Conservation (phyloP, 1,140 invertebrate species). For the Aphelenchoides avenae region DNA sequence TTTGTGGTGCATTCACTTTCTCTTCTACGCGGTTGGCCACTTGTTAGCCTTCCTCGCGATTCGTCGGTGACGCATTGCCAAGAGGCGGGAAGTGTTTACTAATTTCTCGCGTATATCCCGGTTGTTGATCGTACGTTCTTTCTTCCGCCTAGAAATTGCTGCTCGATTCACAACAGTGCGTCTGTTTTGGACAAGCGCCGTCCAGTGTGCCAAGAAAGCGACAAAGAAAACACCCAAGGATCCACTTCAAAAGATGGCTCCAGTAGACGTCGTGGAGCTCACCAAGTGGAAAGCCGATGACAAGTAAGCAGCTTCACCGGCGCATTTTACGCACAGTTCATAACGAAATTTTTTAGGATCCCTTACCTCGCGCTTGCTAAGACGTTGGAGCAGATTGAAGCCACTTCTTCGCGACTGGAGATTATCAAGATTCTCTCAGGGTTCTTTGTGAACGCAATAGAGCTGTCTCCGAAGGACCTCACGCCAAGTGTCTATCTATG, state of each 20-base stretch:
- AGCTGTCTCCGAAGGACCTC: constrained; percentile 78
- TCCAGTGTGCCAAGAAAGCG: neutral
- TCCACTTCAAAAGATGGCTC: too few species aligned
- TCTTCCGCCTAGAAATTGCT: neutral
- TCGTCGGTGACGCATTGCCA: too few species aligned
- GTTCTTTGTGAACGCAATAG: constrained; percentile 68
- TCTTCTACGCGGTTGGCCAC: too few species aligned
- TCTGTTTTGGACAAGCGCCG: neutral
- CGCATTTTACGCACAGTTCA: constrained; percentile 1
- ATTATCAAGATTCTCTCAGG: constrained; percentile 90
- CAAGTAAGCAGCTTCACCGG: constrained; percentile 18
- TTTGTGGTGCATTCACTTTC: too few species aligned
- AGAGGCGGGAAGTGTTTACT: neutral
- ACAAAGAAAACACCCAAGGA: too few species aligned
- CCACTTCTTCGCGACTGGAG: constrained; percentile 78
- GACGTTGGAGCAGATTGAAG: constrained; percentile 86
- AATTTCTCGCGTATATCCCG: neutral
- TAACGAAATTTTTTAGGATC: constrained; percentile 66
- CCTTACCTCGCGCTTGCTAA: constrained; percentile 85
- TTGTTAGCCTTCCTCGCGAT: too few species aligned
- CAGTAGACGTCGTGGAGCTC: neutral
- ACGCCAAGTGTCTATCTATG: constrained; percentile 85
- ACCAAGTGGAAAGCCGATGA: constrained; percentile 40
- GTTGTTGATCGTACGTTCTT: neutral
- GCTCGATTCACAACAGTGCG: neutral